Percentiles rank a stretch among this genome's conserved stretches.
These are phyloP conservation scores for Thymelicus sylvestris DNA, from an alignment of 2,888 invertebrate species.

Conservation along the genomic window DNA sequence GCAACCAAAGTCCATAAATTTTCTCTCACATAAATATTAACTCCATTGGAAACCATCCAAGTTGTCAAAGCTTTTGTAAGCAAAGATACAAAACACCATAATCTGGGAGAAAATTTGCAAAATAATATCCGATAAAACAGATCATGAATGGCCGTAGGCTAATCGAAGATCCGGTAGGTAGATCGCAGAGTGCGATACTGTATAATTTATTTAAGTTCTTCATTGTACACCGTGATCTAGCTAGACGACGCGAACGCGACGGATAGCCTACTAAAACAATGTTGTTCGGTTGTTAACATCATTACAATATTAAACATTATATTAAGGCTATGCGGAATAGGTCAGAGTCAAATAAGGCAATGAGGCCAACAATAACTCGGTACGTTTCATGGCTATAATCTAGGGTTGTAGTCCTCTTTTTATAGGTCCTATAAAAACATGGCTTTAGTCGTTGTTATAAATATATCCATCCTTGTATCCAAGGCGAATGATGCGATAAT, in stretches of 20 bases:
- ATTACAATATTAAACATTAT: neutral
- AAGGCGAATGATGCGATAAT: too few species aligned
- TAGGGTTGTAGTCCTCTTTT: too few species aligned
- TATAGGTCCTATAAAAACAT: too few species aligned
- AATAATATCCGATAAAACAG: constrained; percentile 30
- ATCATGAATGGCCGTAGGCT: constrained; percentile 10
- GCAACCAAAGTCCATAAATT: too few species aligned
- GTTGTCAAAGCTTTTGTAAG: neutral
- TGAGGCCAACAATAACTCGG: neutral
- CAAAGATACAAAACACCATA: constrained; percentile 14
- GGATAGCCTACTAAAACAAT: constrained; percentile 1
- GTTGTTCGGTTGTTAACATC: constrained; percentile 2
- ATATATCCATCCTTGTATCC: too few species aligned
- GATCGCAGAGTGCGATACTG: constrained; percentile 22
- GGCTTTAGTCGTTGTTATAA: too few species aligned
- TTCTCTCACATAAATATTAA: too few species aligned
- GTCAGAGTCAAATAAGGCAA: neutral
- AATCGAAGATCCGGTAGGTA: constrained; percentile 26
- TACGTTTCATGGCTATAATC: neutral
- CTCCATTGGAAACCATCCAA: too few species aligned
- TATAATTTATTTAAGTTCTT: constrained; percentile 31
- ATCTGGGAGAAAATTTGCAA: constrained; percentile 22
- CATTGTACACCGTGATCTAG: constrained; percentile 18
- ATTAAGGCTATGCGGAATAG: neutral
- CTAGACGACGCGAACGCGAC: neutral